A percentile compares a stretch with the other conserved stretches of the same genome.
phyloP scores from a whole-genome alignment of 2,888 invertebrate genomes.

The Lepas anatifera region DNA sequence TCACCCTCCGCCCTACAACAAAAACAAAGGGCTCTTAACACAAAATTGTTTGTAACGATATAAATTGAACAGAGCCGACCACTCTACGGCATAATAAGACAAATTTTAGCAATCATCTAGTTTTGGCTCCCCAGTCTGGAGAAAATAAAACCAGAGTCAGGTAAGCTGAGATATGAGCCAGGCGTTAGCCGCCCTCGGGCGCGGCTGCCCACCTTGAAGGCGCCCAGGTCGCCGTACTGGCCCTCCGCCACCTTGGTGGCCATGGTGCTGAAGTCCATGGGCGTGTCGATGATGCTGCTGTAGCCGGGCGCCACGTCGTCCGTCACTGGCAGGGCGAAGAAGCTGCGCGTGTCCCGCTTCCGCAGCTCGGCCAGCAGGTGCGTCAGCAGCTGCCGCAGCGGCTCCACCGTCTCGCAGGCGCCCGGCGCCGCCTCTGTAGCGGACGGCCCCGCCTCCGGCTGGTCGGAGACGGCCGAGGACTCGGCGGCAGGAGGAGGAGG shows the following conservation, averaged over 20 bases:
- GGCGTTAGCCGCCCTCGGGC: background rate
- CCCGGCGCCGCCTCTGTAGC: background rate
- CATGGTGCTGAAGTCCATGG: conserved; percentile 97
- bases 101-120: no score
- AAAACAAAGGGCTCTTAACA: no score
- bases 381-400: background rate
- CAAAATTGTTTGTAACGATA: no score
- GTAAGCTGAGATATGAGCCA: background rate
- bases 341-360: conserved; percentile 33
- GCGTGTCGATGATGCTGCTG: conserved; percentile 45
- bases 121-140: no score
- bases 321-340: conserved; percentile 95
- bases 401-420: background rate
- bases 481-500: no score
- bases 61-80: no score
- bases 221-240: conserved; percentile 49
- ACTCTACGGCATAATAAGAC: no score
- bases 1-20: no score
- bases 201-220: conserved; percentile 34
- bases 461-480: no score
- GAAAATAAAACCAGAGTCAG: no score
- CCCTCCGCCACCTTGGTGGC: conserved; percentile 83
- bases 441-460: background rate
- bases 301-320: conserved; percentile 87
- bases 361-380: background rate